Evolutionary conservation across 1,140 invertebrate genomes (phyloP).

Genomic region (Brachionus koreanus): DNA sequence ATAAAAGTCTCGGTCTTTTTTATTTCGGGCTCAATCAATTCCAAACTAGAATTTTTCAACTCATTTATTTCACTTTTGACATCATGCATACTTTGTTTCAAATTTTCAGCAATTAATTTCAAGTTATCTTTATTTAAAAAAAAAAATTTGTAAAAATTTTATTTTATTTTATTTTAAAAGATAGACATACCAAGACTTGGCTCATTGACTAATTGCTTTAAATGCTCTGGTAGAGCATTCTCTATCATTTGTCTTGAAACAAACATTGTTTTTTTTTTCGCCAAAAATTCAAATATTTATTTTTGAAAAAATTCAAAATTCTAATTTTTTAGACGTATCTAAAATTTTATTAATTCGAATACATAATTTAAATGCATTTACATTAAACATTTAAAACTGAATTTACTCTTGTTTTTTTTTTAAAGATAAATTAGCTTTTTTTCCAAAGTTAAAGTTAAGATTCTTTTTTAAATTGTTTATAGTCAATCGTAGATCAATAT

Average conservation of each 20-base stretch:
- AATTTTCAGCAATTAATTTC: not conserved
- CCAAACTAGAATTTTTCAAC: not conserved
- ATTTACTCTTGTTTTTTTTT: slow-evolving; percentile 5
- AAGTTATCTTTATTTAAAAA: not conserved
- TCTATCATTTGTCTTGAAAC: slow-evolving; percentile 14
- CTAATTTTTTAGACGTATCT: not conserved
- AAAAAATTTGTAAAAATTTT: not conserved
- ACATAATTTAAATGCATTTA: not conserved
- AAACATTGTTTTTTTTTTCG: not conserved
- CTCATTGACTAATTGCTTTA: slow-evolving; percentile 10
- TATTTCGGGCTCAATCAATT: slow-evolving; percentile 29
- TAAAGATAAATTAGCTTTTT: not conserved
- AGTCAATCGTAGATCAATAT: not conserved
- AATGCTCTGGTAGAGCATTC: not conserved
- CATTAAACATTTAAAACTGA: not conserved
- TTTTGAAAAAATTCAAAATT: not conserved
- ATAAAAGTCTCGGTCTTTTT: slow-evolving; percentile 37
- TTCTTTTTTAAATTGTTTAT: not conserved
- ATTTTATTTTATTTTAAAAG: not conserved
- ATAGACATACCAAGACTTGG: not conserved
- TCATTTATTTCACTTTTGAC: slow-evolving; percentile 15
- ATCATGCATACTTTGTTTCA: not conserved
- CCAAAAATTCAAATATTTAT: not conserved
- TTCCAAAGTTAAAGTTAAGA: not conserved
- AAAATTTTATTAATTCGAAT: not conserved